phyloP scores from a whole-genome alignment of 2,113 vertebrate species.

The Engraulis encrasicolus region DNA sequence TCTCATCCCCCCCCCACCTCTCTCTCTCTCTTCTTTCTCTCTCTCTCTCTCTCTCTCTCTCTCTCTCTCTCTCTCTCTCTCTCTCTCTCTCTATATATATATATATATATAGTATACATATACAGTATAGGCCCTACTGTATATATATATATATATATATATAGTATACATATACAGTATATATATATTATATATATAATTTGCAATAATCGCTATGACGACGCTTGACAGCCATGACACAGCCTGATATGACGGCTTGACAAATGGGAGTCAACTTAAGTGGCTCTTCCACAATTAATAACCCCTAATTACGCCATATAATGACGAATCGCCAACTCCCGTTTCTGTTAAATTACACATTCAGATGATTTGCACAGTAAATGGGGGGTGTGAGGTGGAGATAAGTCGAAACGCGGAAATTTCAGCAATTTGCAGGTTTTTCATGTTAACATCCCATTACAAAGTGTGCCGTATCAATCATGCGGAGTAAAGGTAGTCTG shows the following conservation, averaged over 20 bases:
- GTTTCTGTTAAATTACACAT: conserved; percentile 63
- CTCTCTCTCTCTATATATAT: too few species aligned
- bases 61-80: too few species aligned
- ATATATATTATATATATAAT: not conserved
- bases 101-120: too few species aligned
- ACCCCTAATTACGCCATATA: conserved; percentile 67
- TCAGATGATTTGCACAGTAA: conserved; percentile 56
- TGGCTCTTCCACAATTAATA: conserved; percentile 71
- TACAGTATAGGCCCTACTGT: too few species aligned
- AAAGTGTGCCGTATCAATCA: conserved; percentile 70
- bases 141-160: too few species aligned
- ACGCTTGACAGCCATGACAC: conserved; percentile 49
- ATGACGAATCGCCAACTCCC: conserved; percentile 70
- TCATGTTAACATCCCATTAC: conserved; percentile 68
- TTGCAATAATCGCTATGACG: conserved; percentile 27
- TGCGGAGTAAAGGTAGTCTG: conserved; percentile 7
- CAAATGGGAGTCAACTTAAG: conserved; percentile 55
- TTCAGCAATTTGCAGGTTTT: conserved; percentile 66
- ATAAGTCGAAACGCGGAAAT: conserved; percentile 75
- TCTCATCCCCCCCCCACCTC: too few species aligned
- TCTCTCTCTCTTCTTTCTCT: too few species aligned
- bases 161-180: too few species aligned
- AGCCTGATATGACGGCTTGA: conserved; percentile 44
- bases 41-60: too few species aligned
- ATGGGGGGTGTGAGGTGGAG: conserved; percentile 67